These are phyloP conservation scores for Oreamnos americanus DNA, from an alignment of 2,113 vertebrate species.

Conservation along the genomic window DNA sequence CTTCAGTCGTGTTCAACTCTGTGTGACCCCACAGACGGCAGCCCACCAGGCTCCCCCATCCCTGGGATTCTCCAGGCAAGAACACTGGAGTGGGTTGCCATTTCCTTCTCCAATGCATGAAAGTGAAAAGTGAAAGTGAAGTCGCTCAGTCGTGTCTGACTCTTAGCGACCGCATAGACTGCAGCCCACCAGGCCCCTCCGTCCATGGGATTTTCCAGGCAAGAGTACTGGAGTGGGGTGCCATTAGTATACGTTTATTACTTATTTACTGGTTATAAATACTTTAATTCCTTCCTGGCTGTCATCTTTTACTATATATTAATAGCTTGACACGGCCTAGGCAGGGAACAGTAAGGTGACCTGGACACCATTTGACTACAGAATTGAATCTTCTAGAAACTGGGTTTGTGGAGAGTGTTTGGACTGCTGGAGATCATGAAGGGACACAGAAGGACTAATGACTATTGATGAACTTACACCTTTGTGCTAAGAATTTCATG, in stretches of 20 bases:
- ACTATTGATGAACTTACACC: conserved; percentile 26
- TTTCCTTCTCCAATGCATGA: no score
- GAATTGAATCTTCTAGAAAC: not conserved
- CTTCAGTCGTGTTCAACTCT: no score
- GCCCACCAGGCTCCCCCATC: no score
- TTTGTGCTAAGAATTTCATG: not conserved
- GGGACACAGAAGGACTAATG: conserved; percentile 30
- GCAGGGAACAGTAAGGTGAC: not conserved
- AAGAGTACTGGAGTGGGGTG: no score
- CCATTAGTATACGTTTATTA: not conserved
- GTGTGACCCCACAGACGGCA: fast-evolving
- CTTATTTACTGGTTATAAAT: not conserved
- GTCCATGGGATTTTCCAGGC: no score
- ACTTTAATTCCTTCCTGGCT: not conserved
- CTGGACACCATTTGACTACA: not conserved
- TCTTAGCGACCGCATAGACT: no score
- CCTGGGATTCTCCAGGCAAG: no score
- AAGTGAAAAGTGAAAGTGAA: no score
- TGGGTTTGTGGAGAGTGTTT: not conserved
- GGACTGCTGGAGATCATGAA: conserved; percentile 8
- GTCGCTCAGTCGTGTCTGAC: no score
- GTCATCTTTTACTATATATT: not conserved
- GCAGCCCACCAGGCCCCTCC: no score
- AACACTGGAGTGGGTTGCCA: no score
- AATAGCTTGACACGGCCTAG: not conserved